These are phyloP conservation scores for Leuciscus idus DNA, from an alignment of 2,113 vertebrate genomes.

Conservation along the genomic window DNA sequence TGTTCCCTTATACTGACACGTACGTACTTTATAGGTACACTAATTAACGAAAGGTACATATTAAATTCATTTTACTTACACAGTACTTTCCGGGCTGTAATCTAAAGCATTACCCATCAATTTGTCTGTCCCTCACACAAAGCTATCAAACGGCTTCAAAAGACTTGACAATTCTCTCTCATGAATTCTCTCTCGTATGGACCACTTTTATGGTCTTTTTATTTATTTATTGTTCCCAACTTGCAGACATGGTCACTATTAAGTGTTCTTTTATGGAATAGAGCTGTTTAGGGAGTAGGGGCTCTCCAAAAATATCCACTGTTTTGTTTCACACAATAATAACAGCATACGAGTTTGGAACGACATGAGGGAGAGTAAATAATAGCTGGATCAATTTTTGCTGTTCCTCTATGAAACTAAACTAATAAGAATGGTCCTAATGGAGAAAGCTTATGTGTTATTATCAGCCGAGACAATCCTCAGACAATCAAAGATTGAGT, in stretches of 20 bases:
- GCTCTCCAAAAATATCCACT: not conserved
- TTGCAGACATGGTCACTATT: not conserved
- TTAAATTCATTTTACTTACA: too few relatives aligned
- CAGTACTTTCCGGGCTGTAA: too few relatives aligned
- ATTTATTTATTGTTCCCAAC: not conserved
- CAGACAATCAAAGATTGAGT: constrained; percentile 14
- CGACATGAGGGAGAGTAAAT: not conserved
- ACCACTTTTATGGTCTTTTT: not conserved
- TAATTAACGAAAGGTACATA: too few relatives aligned
- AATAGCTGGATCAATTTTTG: not conserved
- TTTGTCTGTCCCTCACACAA: not conserved
- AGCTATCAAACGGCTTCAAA: not conserved
- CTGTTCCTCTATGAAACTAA: not conserved
- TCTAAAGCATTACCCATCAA: too few relatives aligned
- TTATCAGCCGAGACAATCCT: not conserved
- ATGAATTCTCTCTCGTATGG: too few relatives aligned
- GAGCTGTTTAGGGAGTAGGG: not conserved
- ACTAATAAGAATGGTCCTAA: not conserved
- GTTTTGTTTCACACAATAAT: not conserved
- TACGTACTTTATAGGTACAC: too few relatives aligned
- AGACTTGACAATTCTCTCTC: not conserved
- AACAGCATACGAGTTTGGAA: not conserved
- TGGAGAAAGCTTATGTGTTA: not conserved
- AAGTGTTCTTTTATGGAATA: not conserved
- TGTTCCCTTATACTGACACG: too few relatives aligned